Evolutionary conservation across 2,113 vertebrate genomes (phyloP).

Genomic region (Psittacara wagleri): DNA sequence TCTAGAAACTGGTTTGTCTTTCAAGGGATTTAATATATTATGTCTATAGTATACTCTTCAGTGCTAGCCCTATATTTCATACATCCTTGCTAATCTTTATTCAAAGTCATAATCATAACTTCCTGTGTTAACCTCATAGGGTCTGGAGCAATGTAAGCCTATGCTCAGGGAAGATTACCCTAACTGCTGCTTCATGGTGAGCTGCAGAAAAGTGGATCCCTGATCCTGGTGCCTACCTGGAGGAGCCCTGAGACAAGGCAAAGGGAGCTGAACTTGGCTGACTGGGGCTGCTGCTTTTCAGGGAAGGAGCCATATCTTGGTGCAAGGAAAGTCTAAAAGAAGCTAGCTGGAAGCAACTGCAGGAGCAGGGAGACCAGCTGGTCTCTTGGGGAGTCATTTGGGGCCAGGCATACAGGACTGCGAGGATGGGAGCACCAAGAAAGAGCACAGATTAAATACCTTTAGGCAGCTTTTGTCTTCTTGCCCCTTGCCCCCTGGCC

Average conservation of each 20-base stretch:
- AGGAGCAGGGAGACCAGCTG: neutral
- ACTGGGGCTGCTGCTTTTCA: neutral
- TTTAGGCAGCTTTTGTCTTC: neutral
- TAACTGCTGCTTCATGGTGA: neutral
- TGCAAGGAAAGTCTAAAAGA: neutral
- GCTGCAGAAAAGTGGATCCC: neutral
- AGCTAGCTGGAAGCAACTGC: neutral
- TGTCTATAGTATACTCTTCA: neutral
- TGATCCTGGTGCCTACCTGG: neutral
- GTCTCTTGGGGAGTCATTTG: neutral
- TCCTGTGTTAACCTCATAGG: neutral
- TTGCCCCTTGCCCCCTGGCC: neutral
- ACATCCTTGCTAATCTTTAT: neutral
- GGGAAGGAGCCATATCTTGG: fast-evolving
- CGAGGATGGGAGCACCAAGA: neutral
- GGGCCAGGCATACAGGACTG: neutral
- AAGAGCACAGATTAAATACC: neutral
- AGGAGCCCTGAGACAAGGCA: neutral
- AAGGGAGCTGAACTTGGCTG: neutral
- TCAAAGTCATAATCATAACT: neutral
- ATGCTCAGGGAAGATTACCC: neutral
- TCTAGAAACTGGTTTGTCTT: neutral
- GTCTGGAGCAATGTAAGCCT: neutral
- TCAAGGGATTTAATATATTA: neutral
- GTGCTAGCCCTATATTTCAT: neutral